Evolutionary conservation across 2,888 invertebrate genomes (phyloP), one percentile per base, ranked within the genome.

Genomic region (Crepidodera aurea): DNA sequence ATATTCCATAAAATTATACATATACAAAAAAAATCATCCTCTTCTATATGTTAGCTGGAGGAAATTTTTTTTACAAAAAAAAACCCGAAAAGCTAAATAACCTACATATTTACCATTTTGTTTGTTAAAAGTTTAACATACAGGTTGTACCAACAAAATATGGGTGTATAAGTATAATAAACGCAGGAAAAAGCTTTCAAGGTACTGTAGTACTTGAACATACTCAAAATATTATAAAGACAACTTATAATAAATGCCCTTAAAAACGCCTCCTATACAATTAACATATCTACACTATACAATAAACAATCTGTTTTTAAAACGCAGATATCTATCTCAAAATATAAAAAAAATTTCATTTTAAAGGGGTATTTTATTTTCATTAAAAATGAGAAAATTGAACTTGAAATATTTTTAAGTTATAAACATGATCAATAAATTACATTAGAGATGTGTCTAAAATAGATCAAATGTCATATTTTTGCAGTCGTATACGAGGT

Each of bases 161-260:
- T 12, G 10, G 2, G 8, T 12, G 34, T 34, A 34, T 2, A 34
- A 3, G n/a, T 8, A 34, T 12, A 34, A 34, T 34, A 8, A 34
- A 34, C 39, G 40, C 40, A 42, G 40, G 32, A 56, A n/a, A n/a
- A 51, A 53, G 48, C 48, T 39, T 57, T 60, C 60, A 62, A 59
- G 55, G n/a, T n/a, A n/a, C n/a, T n/a, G n/a, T n/a, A 60, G 22
- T 15, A 29, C 29, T 32, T 50, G 48, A 57, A 57, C 44, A 60
- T 44, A 54, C 59, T 57, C 60, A 22, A 60, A 48, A n/a, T n/a
- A 46, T 60, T 42, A 59, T 46, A 40, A 50, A 13, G 37, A 44
- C 25, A 51, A 60, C 46, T 46, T 10, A 60, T 68, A n/a, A n/a
- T n/a, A 70, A 70, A 70, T 69, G 70, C 70, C 68, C 69, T 66